Conservation (phyloP, 2,888 invertebrate species). For the Perizoma flavofasciatum region DNA sequence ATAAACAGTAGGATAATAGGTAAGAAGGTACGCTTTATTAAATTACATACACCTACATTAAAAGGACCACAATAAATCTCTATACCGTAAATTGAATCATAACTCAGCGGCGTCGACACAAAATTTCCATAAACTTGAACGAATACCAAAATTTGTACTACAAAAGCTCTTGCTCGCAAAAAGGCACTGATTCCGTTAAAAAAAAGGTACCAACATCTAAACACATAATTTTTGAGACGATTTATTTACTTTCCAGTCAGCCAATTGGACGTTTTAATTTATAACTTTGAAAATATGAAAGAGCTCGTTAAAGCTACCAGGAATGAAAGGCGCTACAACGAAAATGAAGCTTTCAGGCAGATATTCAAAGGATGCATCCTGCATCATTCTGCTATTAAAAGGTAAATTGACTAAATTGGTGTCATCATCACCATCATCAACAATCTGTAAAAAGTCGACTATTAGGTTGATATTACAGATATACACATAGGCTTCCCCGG, state of each 20-base stretch:
- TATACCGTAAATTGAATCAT: constrained; percentile 42
- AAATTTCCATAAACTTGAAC: constrained; percentile 40
- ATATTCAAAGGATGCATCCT: constrained; percentile 50
- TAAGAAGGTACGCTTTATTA: constrained; percentile 16
- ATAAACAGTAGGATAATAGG: constrained; percentile 3
- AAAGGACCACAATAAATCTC: constrained; percentile 37
- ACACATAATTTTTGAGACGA: constrained; percentile 27
- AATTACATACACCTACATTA: constrained; percentile 27
- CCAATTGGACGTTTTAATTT: constrained; percentile 64
- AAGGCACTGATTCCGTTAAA: constrained; percentile 32
- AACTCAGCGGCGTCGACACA: constrained; percentile 40
- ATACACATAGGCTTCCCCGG: too few relatives aligned
- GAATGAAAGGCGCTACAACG: constrained; percentile 46
- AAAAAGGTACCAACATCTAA: constrained; percentile 34
- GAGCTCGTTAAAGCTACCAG: constrained; percentile 47
- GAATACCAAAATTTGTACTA: constrained; percentile 35
- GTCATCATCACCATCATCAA: too few relatives aligned
- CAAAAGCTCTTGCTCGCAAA: constrained; percentile 32
- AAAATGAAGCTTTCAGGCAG: constrained; percentile 54
- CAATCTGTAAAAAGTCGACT: too few relatives aligned
- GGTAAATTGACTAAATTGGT: constrained; percentile 40
- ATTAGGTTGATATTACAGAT: too few relatives aligned
- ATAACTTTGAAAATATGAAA: constrained; percentile 63
- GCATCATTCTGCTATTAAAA: constrained; percentile 54
- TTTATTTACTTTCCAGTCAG: constrained; percentile 53